These are phyloP conservation scores for Nephrotoma flavescens DNA, from an alignment of 2,888 invertebrate genomes.

Conservation along the genomic window DNA sequence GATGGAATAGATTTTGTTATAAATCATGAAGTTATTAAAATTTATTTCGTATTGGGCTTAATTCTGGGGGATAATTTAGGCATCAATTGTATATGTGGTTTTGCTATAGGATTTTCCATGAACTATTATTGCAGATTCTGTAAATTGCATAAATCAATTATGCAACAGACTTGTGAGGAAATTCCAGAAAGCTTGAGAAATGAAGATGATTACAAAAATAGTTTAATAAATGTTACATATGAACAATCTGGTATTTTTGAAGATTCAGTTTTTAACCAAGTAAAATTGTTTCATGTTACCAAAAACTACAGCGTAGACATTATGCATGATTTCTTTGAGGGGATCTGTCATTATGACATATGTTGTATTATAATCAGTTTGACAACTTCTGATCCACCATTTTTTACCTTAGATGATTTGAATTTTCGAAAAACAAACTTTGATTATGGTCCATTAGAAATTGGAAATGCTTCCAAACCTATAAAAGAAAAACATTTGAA, in stretches of 20 bases:
- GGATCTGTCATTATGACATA: constrained; percentile 13
- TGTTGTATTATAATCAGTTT: constrained; percentile 15
- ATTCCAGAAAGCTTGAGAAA: constrained; percentile 9
- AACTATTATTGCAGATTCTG: constrained; percentile 18
- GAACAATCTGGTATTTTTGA: constrained; percentile 15
- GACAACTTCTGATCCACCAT: constrained; percentile 10
- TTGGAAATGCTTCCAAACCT: constrained; percentile 13
- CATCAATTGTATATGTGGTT: background rate
- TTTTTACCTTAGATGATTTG: constrained; percentile 14
- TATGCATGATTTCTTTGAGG: constrained; percentile 18
- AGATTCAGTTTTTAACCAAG: constrained; percentile 14
- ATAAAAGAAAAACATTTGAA: constrained; percentile 11
- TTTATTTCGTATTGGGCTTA: constrained; percentile 12
- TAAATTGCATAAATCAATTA: constrained; percentile 12
- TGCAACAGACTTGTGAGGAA: constrained; percentile 11
- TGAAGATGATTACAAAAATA: constrained; percentile 13
- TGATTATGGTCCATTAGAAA: constrained; percentile 15
- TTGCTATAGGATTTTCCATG: constrained; percentile 14
- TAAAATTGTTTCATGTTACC: constrained; percentile 15
- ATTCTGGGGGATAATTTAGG: constrained; percentile 9
- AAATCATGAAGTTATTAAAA: constrained; percentile 1
- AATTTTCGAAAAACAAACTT: constrained; percentile 16
- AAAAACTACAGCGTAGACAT: constrained; percentile 16
- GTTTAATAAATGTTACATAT: background rate
- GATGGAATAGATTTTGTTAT: constrained; percentile 14